These are phyloP conservation scores for Dryobota labecula DNA, from an alignment of 2,888 invertebrate species.

Conservation along the genomic window DNA sequence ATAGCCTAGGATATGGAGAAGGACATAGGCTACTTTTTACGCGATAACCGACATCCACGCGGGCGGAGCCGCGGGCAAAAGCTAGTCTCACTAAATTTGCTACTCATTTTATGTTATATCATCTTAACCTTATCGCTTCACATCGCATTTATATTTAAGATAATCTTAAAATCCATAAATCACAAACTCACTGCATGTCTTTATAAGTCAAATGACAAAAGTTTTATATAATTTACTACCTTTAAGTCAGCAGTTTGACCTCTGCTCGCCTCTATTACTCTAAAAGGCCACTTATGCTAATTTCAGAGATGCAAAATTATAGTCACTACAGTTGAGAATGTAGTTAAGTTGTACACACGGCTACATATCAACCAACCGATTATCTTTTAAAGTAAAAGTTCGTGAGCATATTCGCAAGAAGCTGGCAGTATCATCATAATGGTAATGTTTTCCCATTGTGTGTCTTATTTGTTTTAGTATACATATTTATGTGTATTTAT, in stretches of 20 bases:
- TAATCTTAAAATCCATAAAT: slow-evolving; percentile 23
- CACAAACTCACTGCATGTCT: slow-evolving; percentile 36
- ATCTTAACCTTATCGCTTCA: slow-evolving; percentile 2
- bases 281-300: slow-evolving; percentile 52
- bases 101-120: slow-evolving; percentile 16
- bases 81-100: neutral
- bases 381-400: too few relatives aligned
- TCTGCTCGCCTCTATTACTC: slow-evolving; percentile 20
- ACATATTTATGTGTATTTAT: too few relatives aligned
- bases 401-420: too few relatives aligned
- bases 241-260: slow-evolving; percentile 36
- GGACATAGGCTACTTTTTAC: too few relatives aligned
- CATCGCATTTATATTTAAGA: neutral
- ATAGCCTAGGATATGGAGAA: too few relatives aligned
- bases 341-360: slow-evolving; percentile 18
- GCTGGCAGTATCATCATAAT: too few relatives aligned
- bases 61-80: too few relatives aligned
- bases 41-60: too few relatives aligned
- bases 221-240: slow-evolving; percentile 32
- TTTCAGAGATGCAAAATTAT: slow-evolving; percentile 31
- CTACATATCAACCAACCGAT: too few relatives aligned
- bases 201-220: slow-evolving; percentile 45
- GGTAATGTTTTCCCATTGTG: too few relatives aligned
- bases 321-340: slow-evolving; percentile 11
- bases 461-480: too few relatives aligned